These are phyloP conservation scores for Mizuhopecten yessoensis DNA, from an alignment of 1,140 invertebrate species.

Conservation along the genomic window DNA sequence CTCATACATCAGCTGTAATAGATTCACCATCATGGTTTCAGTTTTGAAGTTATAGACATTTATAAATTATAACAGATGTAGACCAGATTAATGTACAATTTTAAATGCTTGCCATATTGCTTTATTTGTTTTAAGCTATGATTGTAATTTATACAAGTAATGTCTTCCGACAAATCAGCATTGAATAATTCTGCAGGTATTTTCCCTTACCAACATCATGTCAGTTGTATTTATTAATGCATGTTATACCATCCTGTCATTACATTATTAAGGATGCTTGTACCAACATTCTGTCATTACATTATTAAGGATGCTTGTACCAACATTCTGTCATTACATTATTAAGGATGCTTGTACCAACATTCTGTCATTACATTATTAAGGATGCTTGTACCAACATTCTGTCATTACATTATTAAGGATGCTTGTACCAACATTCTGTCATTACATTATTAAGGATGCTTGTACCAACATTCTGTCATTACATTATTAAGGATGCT, in stretches of 20 bases:
- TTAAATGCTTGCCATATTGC: background rate
- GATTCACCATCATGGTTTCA: background rate
- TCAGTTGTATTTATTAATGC: background rate
- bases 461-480: too few species aligned
- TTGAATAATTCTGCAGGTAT: background rate
- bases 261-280: background rate
- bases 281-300: background rate
- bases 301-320: too few species aligned
- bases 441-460: too few species aligned
- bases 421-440: too few species aligned
- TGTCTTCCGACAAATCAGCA: slow-evolving; percentile 11
- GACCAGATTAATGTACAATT: background rate
- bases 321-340: too few species aligned
- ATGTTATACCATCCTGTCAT: background rate
- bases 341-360: background rate
- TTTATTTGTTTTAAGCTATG: background rate
- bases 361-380: background rate
- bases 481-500: too few species aligned
- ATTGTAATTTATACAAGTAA: background rate
- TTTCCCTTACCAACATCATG: background rate
- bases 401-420: too few species aligned
- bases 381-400: too few species aligned
- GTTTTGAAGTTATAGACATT: background rate
- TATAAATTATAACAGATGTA: background rate
- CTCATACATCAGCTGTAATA: background rate